Evolutionary conservation across 2,113 vertebrate genomes (phyloP).

Genomic region (Prunella fulvescens): DNA sequence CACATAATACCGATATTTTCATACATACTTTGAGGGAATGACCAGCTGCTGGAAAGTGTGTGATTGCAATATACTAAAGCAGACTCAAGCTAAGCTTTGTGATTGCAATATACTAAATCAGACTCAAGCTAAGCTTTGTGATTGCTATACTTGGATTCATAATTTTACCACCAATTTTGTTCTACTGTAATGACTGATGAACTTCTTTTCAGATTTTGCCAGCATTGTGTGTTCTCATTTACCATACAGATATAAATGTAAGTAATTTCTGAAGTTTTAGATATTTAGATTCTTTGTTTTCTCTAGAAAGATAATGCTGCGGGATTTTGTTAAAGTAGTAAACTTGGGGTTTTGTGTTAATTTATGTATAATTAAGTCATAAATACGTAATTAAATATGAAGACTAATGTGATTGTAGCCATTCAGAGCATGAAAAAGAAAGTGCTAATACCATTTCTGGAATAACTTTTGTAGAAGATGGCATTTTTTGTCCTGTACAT

Average conservation of each 20-base stretch:
- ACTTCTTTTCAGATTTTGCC: conserved; percentile 90
- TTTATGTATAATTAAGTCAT: background rate
- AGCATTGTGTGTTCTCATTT: conserved; percentile 96
- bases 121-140: background rate
- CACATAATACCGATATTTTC: background rate
- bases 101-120: background rate
- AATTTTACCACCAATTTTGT: background rate
- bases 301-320: background rate
- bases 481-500: background rate
- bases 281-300: background rate
- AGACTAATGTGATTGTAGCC: background rate
- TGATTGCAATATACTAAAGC: background rate
- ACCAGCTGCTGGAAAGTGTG: background rate
- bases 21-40: background rate
- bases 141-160: background rate
- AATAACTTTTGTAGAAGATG: background rate
- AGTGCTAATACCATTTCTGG: background rate
- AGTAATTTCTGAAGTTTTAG: conserved; percentile 70
- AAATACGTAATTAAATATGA: background rate
- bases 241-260: conserved; percentile 98
- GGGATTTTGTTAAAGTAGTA: background rate
- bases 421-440: background rate
- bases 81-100: background rate
- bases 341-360: background rate
- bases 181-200: conserved; percentile 34